Percentiles rank a stretch among this genome's conserved stretches.
Evolutionary conservation across 2,888 invertebrate species (phyloP).

Genomic region (Acanthosepion pharaonis): DNA sequence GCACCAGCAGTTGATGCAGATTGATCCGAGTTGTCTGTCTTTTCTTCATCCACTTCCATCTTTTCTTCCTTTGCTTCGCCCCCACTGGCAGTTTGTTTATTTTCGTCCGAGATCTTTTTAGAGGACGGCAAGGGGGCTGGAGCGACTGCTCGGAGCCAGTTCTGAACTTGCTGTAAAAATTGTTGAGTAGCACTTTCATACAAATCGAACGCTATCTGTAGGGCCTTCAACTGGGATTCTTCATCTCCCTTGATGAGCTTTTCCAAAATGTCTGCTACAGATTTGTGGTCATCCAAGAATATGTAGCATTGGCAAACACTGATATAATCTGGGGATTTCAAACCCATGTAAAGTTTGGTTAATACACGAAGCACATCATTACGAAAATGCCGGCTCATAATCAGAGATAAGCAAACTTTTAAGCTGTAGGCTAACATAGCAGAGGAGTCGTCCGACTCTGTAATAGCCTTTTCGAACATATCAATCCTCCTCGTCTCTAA

Average conservation of each 20-base stretch:
- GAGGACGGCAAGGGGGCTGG: constrained; percentile 64
- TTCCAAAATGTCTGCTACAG: constrained; percentile 93
- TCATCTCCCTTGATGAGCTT: constrained; percentile 86
- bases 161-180: constrained; percentile 82
- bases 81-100: constrained; percentile 51
- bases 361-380: constrained; percentile 90
- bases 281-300: constrained; percentile 93
- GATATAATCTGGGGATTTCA: constrained; percentile 95
- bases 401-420: constrained; percentile 95
- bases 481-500: constrained; percentile 98
- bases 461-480: constrained; percentile 92
- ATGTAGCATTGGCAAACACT: constrained; percentile 98
- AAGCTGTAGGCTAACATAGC: constrained; percentile 96
- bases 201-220: constrained; percentile 98
- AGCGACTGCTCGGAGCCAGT: constrained; percentile 69
- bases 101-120: constrained; percentile 54
- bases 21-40: constrained; percentile 57
- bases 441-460: constrained; percentile 90
- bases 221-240: constrained; percentile 92
- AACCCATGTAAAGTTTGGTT: constrained; percentile 89
- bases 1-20: constrained; percentile 47
- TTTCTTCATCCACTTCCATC: constrained; percentile 44
- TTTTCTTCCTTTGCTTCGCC: constrained; percentile 51
- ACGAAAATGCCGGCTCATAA: constrained; percentile 94
- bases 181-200: constrained; percentile 99